Conservation (phyloP, 2,888 invertebrate genomes). For the Plebejus anna region DNA sequence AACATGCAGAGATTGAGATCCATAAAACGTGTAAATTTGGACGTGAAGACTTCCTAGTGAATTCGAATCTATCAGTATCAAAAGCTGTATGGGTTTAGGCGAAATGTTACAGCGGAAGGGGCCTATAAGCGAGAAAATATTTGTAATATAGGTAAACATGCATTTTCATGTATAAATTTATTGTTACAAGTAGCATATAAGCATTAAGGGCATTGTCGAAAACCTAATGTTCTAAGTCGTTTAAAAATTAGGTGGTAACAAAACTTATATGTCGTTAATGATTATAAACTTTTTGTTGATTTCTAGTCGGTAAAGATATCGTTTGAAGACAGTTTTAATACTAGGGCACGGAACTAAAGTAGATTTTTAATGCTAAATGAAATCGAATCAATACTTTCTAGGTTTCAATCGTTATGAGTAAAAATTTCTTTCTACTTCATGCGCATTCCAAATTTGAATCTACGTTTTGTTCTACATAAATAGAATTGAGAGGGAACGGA, state of each 20-base stretch:
- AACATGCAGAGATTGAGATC: not conserved
- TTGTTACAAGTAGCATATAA: slow-evolving; percentile 7
- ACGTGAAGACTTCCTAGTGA: slow-evolving; percentile 2
- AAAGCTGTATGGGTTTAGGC: not conserved
- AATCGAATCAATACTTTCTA: not conserved
- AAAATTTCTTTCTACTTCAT: slow-evolving; percentile 38
- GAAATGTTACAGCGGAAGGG: slow-evolving; percentile 5
- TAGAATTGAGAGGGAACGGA: slow-evolving; percentile 39
- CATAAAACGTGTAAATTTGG: not conserved
- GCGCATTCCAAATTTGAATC: slow-evolving; percentile 45
- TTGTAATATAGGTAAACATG: not conserved
- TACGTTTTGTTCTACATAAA: slow-evolving; percentile 38
- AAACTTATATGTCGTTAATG: not conserved
- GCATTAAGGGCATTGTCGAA: not conserved
- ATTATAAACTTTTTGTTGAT: not conserved
- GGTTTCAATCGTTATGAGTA: not conserved
- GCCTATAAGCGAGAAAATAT: not conserved
- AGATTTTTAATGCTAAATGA: not conserved
- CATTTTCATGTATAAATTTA: not conserved
- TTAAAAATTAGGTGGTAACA: not conserved
- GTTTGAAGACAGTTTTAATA: not conserved
- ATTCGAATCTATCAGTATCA: not conserved
- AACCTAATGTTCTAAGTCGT: not conserved
- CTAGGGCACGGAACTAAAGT: not conserved
- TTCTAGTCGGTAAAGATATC: not conserved